Base-by-base conservation (phyloP, 2,113 vertebrate species). In the Muntiacus reevesi region DNA sequence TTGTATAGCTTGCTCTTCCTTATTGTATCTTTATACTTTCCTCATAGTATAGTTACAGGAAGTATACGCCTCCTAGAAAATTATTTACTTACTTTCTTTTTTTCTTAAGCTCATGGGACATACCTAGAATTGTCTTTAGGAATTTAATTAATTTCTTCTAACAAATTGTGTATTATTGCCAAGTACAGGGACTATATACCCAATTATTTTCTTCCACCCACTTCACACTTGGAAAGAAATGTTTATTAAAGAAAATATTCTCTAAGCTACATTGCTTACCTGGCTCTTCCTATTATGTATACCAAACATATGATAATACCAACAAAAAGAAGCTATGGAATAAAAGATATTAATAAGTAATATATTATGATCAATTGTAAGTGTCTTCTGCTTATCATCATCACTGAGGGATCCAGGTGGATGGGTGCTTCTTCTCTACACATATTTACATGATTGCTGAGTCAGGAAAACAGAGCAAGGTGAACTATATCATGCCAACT, bases 11-110 rank as follows among this genome's bases (percentile, higher is more conserved):
- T 62, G 64, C 64, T 89, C 28, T 87, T 78, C 59, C 14, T 84
- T 85, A 15, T n/a, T 81, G 10, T 30, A 45, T 43, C 27, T 91
- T 96, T 71, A 82, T 36, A 59, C 6, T 59, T 95, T 54, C 19
- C 52, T 90, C 6, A 59, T 7, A 50, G 30, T 85, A 17, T 40
- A 88, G n/a, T 71, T 76, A 76, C 43, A 95, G 16, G 36, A 96
- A 96, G 25, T 96, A 94, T 12, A 90, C 6, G 82, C 28, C 5
- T 91, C 87, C n/a, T 87, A 85, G 71, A 89, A 91, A 95, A 87
- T 21, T 55, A 89, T 71, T 86, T 59, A 27, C 27, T 74, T 52
- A 67, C 33, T 93, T 6, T 43, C 13, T 84, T 76, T 57, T n/a
- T 54, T n/a, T 28, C 47, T 28, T 71, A 71, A 81, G 4, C 14